Conservation (phyloP, 2,888 invertebrate genomes). For the Catocala fraxini region DNA sequence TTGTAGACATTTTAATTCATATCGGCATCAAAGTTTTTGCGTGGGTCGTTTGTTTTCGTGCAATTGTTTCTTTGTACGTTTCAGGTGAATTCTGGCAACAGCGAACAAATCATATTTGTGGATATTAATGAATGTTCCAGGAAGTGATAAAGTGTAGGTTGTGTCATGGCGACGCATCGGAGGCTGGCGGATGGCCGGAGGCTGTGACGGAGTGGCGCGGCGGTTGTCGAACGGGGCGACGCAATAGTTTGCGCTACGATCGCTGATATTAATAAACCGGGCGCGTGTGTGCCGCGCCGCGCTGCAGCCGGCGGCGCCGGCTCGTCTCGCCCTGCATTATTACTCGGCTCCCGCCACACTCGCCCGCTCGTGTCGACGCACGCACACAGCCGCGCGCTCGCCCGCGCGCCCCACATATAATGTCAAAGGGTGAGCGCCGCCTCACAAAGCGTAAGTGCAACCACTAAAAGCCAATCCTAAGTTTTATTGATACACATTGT, state of each 20-base stretch:
- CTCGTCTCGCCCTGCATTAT: slow-evolving; percentile 75
- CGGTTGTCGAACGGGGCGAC: slow-evolving; percentile 27
- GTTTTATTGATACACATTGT: slow-evolving; percentile 88
- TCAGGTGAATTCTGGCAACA: too few relatives aligned
- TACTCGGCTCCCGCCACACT: slow-evolving; percentile 60
- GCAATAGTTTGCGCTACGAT: slow-evolving; percentile 59
- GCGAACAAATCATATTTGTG: background rate
- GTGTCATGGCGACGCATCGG: slow-evolving; percentile 26
- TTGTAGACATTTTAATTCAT: slow-evolving; percentile 28
- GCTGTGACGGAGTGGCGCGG: background rate
- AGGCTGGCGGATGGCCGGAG: slow-evolving; percentile 19
- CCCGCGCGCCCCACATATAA: slow-evolving; percentile 76
- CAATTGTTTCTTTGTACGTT: background rate
- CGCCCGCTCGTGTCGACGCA: slow-evolving; percentile 39
- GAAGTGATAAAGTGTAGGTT: slow-evolving; percentile 28
- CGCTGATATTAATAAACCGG: slow-evolving; percentile 74
- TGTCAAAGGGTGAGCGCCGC: slow-evolving; percentile 87
- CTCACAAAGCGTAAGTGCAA: slow-evolving; percentile 88
- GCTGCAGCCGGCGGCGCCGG: slow-evolving; percentile 67
- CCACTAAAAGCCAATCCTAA: slow-evolving; percentile 88
- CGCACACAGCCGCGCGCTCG: slow-evolving; percentile 53
- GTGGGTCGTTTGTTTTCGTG: slow-evolving; percentile 11
- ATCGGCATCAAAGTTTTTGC: slow-evolving; percentile 19
- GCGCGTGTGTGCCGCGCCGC: slow-evolving; percentile 38
- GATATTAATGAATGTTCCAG: slow-evolving; percentile 12